Evolutionary conservation across 2,797 vertebrate genomes (phyloP).

Genomic region (Semotilus atromaculatus): DNA sequence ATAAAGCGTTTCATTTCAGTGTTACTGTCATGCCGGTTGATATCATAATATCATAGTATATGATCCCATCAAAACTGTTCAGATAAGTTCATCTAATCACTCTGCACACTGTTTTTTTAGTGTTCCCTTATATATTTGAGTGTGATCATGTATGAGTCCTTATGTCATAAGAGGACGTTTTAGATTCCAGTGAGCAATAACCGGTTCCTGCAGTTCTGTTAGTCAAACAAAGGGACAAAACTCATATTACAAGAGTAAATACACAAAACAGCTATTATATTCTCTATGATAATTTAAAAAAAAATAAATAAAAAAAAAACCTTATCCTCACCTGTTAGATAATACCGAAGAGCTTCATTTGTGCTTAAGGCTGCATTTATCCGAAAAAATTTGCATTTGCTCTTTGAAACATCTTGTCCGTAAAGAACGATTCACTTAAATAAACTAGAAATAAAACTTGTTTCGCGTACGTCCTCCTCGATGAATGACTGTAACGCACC

Average conservation of each 20-base stretch:
- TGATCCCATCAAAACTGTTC: background rate
- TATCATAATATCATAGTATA: background rate
- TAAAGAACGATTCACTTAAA: background rate
- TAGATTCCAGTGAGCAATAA: background rate
- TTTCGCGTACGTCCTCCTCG: background rate
- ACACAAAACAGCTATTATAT: background rate
- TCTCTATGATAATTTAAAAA: background rate
- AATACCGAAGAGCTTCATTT: background rate
- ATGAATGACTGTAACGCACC: background rate
- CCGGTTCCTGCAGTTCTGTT: slow-evolving; percentile 13
- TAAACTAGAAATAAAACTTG: background rate
- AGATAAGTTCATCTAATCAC: background rate
- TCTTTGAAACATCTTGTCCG: background rate
- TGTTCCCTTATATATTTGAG: background rate
- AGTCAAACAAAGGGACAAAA: slow-evolving; percentile 17
- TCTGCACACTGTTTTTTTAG: background rate
- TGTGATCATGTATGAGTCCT: slow-evolving; percentile 20
- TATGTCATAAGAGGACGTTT: background rate
- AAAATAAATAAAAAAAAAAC: background rate
- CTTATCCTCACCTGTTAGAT: slow-evolving; percentile 20
- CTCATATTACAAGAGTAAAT: background rate
- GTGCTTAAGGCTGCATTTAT: background rate
- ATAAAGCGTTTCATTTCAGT: background rate
- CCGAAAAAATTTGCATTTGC: background rate
- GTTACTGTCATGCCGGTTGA: background rate